Evolutionary conservation across 1,140 invertebrate genomes (phyloP), one percentile per base, ranked within the genome.

Genomic region (Lepidotrigona ventralis): DNA sequence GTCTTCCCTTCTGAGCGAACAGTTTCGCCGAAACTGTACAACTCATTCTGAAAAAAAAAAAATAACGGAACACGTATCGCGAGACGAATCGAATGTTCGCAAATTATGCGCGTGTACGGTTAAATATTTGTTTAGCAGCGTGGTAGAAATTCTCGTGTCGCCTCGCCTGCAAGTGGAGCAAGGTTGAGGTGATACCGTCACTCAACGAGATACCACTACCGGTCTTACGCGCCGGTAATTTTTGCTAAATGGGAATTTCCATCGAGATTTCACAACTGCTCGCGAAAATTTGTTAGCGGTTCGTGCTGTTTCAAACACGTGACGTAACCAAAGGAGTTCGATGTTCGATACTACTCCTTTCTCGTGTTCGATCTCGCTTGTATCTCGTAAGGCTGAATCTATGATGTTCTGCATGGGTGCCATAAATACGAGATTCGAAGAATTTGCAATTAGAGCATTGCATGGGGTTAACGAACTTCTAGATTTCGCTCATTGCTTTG

Each of bases 111-210:
- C 21, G 23, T 39, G 21, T 39, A 60, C 11, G 23, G 58, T 79
- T 23, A 68, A 82, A 83, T 81, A 70, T 84, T 77, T 68, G 66
- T 68, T 72, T 60, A 79, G 26, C 77, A 71, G 71, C 51, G 60
- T 26, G 64, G 56, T 71, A 11, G 53, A 70, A n/a, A 85, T 87
- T 82, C 79, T 76, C 69, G 9, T 21, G 21, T 17, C 19, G 86
- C 76, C 53, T 87, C 70, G 66, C 29, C 39, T 46, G 64, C 46
- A 88, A 87, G 69, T 88, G 29, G 80, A 83, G 86, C 88, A 88
- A 90, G 86, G 89, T 90, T 88, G 79, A 90, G 84, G 81, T 82
- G 83, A 88, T 88, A 86, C 81, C 54, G 84, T 81, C 75, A 72
- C 66, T 79, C 51, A 60, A 8, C 68, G n/a, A 78, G 46, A 70